Base-by-base conservation (phyloP, 2,797 vertebrate genomes). In the Mastacembelus armatus region DNA sequence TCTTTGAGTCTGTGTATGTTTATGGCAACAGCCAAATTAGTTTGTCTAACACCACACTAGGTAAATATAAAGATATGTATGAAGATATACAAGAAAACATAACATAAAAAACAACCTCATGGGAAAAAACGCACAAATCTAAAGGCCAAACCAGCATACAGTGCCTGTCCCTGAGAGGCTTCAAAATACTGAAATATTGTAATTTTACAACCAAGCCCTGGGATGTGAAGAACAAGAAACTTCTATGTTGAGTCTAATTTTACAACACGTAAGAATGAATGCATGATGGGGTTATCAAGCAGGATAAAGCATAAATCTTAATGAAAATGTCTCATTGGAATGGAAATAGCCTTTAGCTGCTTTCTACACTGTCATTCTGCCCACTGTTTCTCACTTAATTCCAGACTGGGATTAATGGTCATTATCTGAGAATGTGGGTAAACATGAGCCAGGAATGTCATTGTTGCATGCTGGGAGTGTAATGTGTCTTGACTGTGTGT, bases 341-440 rank as follows among this genome's bases (percentile, higher is more conserved):
- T 27, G 5, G 27, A 64, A 49, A 51, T n/a, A 14, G 7, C 6
- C 10, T 61, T 54, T 2, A 59, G 21, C 18, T 38, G 4, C 21
- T 56, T 44, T 61, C 22, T 30, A 21, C 27, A 45, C 43, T 27
- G 30, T 18, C 6, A 19, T 16, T 67, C 33, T 60, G 29, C 4
- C 49, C 44, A 66, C 52, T 35, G 32, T 77, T 58, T 66, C 56
- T 75, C 55, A 59, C 51, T 39, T 52, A 78, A 70, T 71, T 69
- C 74, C 78, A 77, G 83, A 54, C 49, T 3, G 30, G 6, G 50
- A 22, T 63, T 56, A 24, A 30, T 39, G 62, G 52, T 66, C 59
- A 85, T 88, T 85, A 82, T 8, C 16, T 4, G 62, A 61, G 84
- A 90, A 91, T 85, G 83, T 26, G 47, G 9, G 68, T 62, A 84